A percentile compares a stretch with the other conserved stretches of the same genome.
These are phyloP conservation scores for Beroe forskalii DNA, from an alignment of 37 sponge, comb jelly and placozoan genomes.

Conservation along the genomic window DNA sequence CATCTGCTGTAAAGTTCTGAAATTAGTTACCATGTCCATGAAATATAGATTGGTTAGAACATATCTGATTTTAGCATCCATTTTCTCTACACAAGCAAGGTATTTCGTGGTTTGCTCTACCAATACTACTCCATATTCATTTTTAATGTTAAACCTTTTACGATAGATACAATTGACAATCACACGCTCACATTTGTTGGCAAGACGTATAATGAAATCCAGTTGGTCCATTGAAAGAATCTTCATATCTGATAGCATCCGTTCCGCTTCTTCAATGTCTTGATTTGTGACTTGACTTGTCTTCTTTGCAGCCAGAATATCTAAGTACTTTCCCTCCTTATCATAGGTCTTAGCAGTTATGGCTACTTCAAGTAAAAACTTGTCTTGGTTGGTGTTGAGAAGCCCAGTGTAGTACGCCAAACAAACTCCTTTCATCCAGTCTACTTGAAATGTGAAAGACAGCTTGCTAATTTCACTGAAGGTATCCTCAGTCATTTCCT, in stretches of 20 bases:
- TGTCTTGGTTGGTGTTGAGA: neutral
- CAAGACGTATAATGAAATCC: neutral
- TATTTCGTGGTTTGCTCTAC: neutral
- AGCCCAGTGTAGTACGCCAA: neutral
- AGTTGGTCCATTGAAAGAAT: neutral
- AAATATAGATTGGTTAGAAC: neutral
- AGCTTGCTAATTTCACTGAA: neutral
- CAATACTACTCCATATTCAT: neutral
- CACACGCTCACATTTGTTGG: neutral
- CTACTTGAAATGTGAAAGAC: neutral
- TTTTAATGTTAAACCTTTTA: neutral
- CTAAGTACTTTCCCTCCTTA: neutral
- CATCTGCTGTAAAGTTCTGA: too few relatives aligned
- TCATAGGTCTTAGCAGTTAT: neutral
- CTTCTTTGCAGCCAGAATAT: neutral
- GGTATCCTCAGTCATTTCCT: neutral
- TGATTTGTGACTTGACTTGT: neutral
- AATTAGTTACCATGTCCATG: too few relatives aligned
- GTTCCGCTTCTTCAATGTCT: neutral
- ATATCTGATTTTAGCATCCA: neutral
- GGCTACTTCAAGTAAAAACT: neutral
- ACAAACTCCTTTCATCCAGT: neutral
- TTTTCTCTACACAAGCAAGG: neutral
- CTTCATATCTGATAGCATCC: neutral
- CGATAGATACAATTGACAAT: neutral